phyloP scores from a whole-genome alignment of 2,888 invertebrate species.

The Myopa tessellatipennis region DNA sequence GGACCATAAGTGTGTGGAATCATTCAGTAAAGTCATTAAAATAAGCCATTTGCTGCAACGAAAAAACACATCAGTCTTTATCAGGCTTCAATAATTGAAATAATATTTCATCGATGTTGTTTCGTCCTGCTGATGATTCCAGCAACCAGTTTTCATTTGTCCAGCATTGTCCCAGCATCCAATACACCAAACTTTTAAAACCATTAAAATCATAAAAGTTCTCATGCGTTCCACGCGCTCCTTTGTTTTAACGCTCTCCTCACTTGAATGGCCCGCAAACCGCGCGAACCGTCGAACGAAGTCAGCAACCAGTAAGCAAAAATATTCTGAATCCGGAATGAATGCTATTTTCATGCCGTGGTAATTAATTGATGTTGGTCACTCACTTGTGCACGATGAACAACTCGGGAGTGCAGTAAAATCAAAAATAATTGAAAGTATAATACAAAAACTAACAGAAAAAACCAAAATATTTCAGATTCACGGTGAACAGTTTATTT shows the following conservation, averaged over 20 bases:
- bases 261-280: background rate
- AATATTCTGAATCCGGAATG: background rate
- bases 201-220: background rate
- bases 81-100: conserved; percentile 39
- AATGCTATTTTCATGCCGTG: conserved; percentile 24
- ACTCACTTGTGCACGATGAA: conserved; percentile 3
- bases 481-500: background rate
- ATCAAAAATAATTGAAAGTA: background rate
- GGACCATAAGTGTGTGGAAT: too few relatives aligned
- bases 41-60: too few relatives aligned
- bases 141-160: background rate
- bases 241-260: background rate
- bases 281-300: background rate
- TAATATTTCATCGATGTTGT: conserved; percentile 25
- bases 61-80: conserved; percentile 34
- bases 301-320: background rate
- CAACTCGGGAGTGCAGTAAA: background rate
- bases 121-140: background rate
- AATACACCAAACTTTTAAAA: background rate
- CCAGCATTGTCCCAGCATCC: background rate
- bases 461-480: background rate
- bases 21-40: too few relatives aligned
- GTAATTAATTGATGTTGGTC: conserved; percentile 34
- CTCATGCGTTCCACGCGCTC: background rate
- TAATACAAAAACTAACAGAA: background rate